Conservation (phyloP, 2,888 invertebrate genomes). For the Mechanitis messenoides region DNA sequence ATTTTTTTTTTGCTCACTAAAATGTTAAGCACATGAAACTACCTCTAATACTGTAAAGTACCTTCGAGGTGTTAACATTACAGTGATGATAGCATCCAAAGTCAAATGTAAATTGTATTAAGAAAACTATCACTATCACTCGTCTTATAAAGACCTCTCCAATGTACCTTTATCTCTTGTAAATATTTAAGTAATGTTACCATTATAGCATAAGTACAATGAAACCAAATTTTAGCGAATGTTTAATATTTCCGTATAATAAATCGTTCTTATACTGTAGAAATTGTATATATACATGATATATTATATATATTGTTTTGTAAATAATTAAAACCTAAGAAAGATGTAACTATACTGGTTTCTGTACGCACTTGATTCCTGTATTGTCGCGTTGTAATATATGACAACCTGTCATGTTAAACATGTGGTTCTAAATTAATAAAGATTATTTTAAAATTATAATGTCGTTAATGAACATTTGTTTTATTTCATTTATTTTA, state of each 20-base stretch:
- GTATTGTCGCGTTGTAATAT: no score
- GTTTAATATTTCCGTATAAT: no score
- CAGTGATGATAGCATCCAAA: constrained; percentile 6
- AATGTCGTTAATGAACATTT: constrained; percentile 11
- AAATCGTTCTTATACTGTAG: no score
- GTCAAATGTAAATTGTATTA: constrained; percentile 8
- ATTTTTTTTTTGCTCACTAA: constrained; percentile 16
- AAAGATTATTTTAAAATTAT: constrained; percentile 22
- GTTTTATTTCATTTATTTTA: constrained; percentile 15
- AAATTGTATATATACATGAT: no score
- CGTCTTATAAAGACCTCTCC: not conserved
- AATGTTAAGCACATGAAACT: constrained; percentile 13
- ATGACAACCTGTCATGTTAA: constrained; percentile 22
- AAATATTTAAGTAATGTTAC: not conserved
- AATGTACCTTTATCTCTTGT: not conserved
- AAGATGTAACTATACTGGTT: no score
- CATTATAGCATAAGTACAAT: constrained; percentile 1
- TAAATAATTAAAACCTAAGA: no score
- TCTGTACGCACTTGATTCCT: no score
- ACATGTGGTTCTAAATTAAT: constrained; percentile 26
- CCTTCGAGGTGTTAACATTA: constrained; percentile 5
- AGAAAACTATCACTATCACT: constrained; percentile 4
- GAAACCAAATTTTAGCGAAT: not conserved
- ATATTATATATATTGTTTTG: no score
- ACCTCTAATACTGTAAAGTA: constrained; percentile 8